Evolutionary conservation across 2,113 vertebrate species (phyloP), one percentile per base, ranked within the genome.

Genomic region (Syrrhaptes paradoxus): DNA sequence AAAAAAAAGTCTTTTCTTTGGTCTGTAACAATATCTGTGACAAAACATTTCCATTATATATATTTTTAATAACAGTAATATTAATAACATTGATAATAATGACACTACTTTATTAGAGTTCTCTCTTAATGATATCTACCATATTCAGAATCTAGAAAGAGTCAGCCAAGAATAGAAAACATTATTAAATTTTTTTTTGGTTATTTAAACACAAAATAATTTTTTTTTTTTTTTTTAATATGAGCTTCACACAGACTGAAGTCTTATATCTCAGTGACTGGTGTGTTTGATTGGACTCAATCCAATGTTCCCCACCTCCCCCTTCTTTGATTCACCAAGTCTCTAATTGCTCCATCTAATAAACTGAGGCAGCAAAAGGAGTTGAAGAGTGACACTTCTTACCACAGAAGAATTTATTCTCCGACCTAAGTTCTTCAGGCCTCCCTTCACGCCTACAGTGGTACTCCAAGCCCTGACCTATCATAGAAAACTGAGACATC

Each of bases 251-350:
- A 31, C 5, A 74, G 7, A 3, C 28, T 16, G 31, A 71, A 71
- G 18, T 73, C 17, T 5, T 41, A 3, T 25, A 34, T 21, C 11
- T 46, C 17, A 77, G 3, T 4, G 70, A 28, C 11, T 2, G 1
- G 4, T 66, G 10, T 1, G 17, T 59, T 73, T 77, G 11, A 10
- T 67, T 66, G 62, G 9, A 62, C 28, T 70, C 9, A 31, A 2
- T 7, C 0, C 0, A 74, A 38, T 14, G 38, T 17, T 20, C 6
- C 13, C 73, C 2, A 1, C 4, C 45, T 85, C 2, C 1, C 3
- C 6, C 3, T 77, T 6, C 14, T 63, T 48, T 75, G 43, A 11
- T 58, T 29, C 25, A 67, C 7, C 5, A 41, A 15, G 7, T 31
- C 15, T 79, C 25, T 63, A 32, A 45, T 0, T 66, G 21, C 65